These are phyloP conservation scores for Reticulitermes lucifugus DNA, from an alignment of 2,888 invertebrate species.

Conservation along the genomic window DNA sequence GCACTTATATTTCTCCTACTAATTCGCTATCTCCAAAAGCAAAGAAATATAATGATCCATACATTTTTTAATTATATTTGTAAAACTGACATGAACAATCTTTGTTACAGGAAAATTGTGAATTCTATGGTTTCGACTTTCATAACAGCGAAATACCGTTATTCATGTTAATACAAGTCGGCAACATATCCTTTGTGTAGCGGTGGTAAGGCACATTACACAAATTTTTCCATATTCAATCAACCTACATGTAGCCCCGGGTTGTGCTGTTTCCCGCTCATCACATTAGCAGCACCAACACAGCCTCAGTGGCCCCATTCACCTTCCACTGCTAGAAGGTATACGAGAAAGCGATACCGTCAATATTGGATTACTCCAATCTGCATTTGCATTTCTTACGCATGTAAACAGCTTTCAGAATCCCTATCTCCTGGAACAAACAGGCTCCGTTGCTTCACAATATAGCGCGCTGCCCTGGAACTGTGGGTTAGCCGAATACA, in stretches of 20 bases:
- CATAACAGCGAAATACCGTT: no score
- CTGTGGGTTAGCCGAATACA: not conserved
- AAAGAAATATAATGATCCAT: no score
- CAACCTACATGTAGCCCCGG: not conserved
- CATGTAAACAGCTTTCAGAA: not conserved
- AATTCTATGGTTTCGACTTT: no score
- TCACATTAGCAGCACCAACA: slow-evolving; percentile 26
- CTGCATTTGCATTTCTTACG: not conserved
- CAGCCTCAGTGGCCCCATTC: slow-evolving; percentile 14
- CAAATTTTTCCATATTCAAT: not conserved
- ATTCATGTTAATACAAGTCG: no score
- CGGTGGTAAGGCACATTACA: not conserved
- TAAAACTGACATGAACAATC: no score
- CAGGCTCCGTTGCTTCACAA: not conserved
- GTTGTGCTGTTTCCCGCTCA: not conserved
- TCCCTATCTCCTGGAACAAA: not conserved
- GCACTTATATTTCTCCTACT: no score
- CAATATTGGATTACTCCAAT: not conserved
- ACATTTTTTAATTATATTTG: no score
- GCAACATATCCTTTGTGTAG: not conserved
- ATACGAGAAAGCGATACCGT: not conserved
- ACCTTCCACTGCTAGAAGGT: not conserved
- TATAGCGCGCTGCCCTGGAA: not conserved
- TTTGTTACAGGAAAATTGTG: no score
- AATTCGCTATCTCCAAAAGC: no score